Conservation (phyloP, 2,888 invertebrate genomes). For the Oxystoma pomonae region DNA sequence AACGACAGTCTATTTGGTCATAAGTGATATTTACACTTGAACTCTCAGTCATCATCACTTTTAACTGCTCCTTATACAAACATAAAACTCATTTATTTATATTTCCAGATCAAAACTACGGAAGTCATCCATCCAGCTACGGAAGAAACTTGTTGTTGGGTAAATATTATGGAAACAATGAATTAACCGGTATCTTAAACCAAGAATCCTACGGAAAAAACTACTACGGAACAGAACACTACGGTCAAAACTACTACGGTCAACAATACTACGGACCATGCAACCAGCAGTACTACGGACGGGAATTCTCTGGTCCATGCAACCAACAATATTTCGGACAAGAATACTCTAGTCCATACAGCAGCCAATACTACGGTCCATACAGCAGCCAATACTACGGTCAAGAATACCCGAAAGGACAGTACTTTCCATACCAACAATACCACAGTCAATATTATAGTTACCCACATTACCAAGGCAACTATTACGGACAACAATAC, state of each 20-base stretch:
- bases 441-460: not conserved
- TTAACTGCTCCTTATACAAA: too few relatives aligned
- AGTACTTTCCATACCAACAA: not conserved
- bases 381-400: not conserved
- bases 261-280: not conserved
- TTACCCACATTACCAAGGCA: not conserved
- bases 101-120: not conserved
- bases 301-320: too few relatives aligned
- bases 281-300: not conserved
- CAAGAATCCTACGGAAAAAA: not conserved
- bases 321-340: not conserved
- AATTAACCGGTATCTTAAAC: not conserved
- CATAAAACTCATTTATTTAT: not conserved
- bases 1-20: too few relatives aligned
- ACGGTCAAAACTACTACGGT: not conserved
- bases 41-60: too few relatives aligned
- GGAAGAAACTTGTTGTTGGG: not conserved
- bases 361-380: not conserved
- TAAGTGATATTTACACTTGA: too few relatives aligned
- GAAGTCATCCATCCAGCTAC: not conserved
- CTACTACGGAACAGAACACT: not conserved
- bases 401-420: not conserved
- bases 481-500: not conserved
- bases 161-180: not conserved
- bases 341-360: not conserved